A percentile compares a stretch with the other conserved stretches of the same genome.
Evolutionary conservation across 1,140 invertebrate species (phyloP).

Genomic region (Scaptomyza graminum): DNA sequence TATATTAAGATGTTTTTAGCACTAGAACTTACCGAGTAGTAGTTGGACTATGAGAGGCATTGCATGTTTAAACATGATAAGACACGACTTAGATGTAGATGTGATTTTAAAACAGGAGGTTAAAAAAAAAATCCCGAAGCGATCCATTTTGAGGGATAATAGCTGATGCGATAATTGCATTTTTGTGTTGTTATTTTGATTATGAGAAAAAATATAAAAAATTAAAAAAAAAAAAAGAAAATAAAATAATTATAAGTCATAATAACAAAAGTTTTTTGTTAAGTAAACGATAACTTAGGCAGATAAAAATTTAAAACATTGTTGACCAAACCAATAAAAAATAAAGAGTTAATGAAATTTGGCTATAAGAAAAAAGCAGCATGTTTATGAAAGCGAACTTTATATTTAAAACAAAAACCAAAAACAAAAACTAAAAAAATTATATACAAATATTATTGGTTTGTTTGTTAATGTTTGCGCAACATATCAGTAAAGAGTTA

Average conservation of each 20-base stretch:
- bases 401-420: constrained; percentile 48
- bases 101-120: constrained; percentile 68
- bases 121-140: constrained; percentile 15
- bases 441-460: constrained; percentile 78
- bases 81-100: constrained; percentile 74
- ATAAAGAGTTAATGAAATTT: constrained; percentile 54
- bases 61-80: constrained; percentile 30
- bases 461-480: constrained; percentile 84
- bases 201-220: constrained; percentile 37
- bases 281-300: constrained; percentile 41
- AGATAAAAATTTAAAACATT: constrained; percentile 67
- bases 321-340: constrained; percentile 72
- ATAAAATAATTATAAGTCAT: constrained; percentile 6
- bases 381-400: constrained; percentile 55
- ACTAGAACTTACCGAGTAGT: constrained; percentile 65
- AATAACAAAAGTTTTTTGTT: constrained; percentile 28
- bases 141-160: constrained; percentile 32
- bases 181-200: constrained; percentile 73
- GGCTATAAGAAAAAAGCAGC: constrained; percentile 59
- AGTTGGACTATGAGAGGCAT: constrained; percentile 59
- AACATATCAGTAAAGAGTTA: constrained; percentile 83
- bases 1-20: constrained; percentile 79
- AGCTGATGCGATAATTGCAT: constrained; percentile 61
- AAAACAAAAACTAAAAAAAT: constrained; percentile 33
- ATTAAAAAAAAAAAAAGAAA: constrained; percentile 20